Conservation (phyloP, 2,888 invertebrate species). For the Melinaea marsaeus region DNA sequence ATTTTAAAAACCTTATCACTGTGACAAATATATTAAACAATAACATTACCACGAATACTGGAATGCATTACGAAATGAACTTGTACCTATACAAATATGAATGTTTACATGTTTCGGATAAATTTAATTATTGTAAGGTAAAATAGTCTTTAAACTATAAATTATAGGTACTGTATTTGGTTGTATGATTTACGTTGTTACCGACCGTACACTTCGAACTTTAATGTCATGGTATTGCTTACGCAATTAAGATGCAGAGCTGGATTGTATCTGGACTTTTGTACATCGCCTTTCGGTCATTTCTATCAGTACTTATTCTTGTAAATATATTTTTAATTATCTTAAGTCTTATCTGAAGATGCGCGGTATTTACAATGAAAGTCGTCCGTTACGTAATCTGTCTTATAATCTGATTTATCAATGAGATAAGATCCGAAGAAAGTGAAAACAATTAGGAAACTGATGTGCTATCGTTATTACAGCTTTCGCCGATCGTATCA, state of each 20-base stretch:
- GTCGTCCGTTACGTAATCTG: constrained; percentile 56
- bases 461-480: constrained; percentile 44
- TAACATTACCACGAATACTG: constrained; percentile 20
- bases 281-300: constrained; percentile 22
- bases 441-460: constrained; percentile 70
- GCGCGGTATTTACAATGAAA: constrained; percentile 9
- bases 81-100: background rate
- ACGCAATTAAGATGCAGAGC: constrained; percentile 57
- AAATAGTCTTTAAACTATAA: background rate
- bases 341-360: background rate
- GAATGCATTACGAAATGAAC: constrained; percentile 9
- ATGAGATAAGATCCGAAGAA: constrained; percentile 61
- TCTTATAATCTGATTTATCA: constrained; percentile 66
- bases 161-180: constrained; percentile 3
- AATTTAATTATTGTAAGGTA: constrained; percentile 8
- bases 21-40: constrained; percentile 28
- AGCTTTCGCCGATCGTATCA: constrained; percentile 55
- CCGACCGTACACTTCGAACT: constrained; percentile 34
- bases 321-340: too few species aligned
- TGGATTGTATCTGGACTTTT: constrained; percentile 46
- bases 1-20: constrained; percentile 25
- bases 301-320: too few species aligned
- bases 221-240: constrained; percentile 49
- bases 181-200: background rate
- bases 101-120: too few species aligned